These are phyloP conservation scores for Tachina lurida DNA, from an alignment of 2,888 invertebrate species.

Conservation along the genomic window DNA sequence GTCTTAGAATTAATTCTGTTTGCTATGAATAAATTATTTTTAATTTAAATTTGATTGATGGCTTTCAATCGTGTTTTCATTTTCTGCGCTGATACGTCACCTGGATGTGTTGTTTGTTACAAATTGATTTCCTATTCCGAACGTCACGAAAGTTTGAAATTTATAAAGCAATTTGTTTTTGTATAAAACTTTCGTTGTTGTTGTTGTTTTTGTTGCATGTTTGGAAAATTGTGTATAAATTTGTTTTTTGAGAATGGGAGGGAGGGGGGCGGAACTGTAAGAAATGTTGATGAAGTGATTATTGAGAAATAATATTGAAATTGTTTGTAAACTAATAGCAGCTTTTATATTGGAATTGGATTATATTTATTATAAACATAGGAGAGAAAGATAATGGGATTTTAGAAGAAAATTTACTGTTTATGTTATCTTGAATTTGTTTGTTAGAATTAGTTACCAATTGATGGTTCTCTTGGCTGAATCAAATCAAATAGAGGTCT, in stretches of 20 bases:
- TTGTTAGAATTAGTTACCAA: too few relatives aligned
- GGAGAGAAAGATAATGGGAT: too few relatives aligned
- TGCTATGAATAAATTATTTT: slow-evolving; percentile 11
- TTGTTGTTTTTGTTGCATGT: slow-evolving; percentile 35
- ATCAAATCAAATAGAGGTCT: too few relatives aligned
- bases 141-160: slow-evolving; percentile 42
- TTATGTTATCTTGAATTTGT: too few relatives aligned
- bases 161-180: slow-evolving; percentile 32
- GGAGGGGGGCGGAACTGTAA: too few relatives aligned
- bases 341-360: too few relatives aligned
- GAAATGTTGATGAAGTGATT: too few relatives aligned
- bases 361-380: too few relatives aligned
- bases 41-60: slow-evolving; percentile 46
- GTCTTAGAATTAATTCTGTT: not conserved
- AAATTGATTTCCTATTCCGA: slow-evolving; percentile 53
- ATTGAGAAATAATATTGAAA: not conserved
- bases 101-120: slow-evolving; percentile 43
- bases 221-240: slow-evolving; percentile 19
- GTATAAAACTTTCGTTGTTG: too few relatives aligned
- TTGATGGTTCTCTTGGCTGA: too few relatives aligned
- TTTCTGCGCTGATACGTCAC: slow-evolving; percentile 13
- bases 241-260: not conserved
- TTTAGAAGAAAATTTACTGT: too few relatives aligned
- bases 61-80: slow-evolving; percentile 42
- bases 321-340: too few relatives aligned